phyloP scores from a whole-genome alignment of 2,113 vertebrate genomes.

The Menidia beryllina region DNA sequence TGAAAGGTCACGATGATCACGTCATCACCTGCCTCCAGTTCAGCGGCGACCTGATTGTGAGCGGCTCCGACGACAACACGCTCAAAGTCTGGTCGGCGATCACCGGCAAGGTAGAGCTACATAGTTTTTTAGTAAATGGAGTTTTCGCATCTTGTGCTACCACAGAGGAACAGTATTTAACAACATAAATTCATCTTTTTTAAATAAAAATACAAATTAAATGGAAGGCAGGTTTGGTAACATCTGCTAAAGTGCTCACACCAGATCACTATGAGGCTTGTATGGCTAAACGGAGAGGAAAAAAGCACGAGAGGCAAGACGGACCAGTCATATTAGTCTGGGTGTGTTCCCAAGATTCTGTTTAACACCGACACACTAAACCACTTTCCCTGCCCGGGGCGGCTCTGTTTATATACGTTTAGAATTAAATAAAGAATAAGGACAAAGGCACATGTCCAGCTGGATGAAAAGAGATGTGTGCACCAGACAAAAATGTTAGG shows the following conservation, averaged over 20 bases:
- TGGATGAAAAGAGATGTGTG: too few relatives aligned
- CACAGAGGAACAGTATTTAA: too few relatives aligned
- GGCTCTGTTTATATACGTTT: conserved; percentile 7
- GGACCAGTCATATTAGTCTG: conserved; percentile 1
- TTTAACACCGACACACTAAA: neutral
- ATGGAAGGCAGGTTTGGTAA: neutral
- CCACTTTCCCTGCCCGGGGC: neutral
- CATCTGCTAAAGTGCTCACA: neutral
- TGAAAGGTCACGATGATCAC: conserved; percentile 96
- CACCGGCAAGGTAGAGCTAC: conserved; percentile 93
- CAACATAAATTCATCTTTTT: too few relatives aligned
- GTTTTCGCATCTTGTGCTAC: too few relatives aligned
- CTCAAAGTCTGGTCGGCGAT: conserved; percentile 97
- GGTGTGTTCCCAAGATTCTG: conserved; percentile 26
- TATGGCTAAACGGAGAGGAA: neutral
- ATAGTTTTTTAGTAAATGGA: too few relatives aligned
- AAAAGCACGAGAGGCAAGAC: neutral
- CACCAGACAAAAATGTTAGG: too few relatives aligned
- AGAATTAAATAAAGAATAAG: conserved; percentile 2
- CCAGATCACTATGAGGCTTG: neutral
- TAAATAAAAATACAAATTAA: neutral
- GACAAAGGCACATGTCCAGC: too few relatives aligned
- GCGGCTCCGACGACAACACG: conserved; percentile 97
- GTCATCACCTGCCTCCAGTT: conserved; percentile 98
- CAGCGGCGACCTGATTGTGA: conserved; percentile 95